A percentile compares a stretch with the other conserved stretches of the same genome.
Conservation (phyloP, 2,797 vertebrate species). For the Sparus aurata region DNA sequence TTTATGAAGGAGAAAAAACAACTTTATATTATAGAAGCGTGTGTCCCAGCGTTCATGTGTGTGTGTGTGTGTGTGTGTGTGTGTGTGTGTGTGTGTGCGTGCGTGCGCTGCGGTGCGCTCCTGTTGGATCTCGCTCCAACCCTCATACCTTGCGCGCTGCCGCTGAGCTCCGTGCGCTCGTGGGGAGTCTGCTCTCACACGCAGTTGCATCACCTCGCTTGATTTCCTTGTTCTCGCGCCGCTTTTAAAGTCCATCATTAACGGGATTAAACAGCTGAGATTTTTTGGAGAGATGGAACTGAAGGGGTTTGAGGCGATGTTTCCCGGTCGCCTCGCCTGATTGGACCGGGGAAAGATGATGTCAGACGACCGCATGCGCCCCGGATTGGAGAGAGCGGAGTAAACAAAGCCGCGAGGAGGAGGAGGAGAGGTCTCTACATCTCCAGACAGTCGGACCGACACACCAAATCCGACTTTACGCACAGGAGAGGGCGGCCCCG, state of each 20-base stretch:
- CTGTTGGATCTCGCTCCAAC: constrained; percentile 15
- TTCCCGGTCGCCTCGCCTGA: constrained; percentile 72
- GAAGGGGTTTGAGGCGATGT: constrained; percentile 62
- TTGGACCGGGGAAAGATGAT: constrained; percentile 84
- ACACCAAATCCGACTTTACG: constrained; percentile 78
- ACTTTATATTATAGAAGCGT: not conserved
- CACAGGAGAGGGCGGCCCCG: constrained; percentile 74
- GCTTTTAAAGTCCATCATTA: constrained; percentile 83
- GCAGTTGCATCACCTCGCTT: constrained; percentile 70
- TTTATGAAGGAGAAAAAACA: not conserved
- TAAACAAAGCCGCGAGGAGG: constrained; percentile 86
- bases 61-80: not conserved
- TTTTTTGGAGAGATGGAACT: constrained; percentile 57
- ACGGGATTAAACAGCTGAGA: constrained; percentile 82
- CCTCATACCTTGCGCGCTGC: constrained; percentile 62
- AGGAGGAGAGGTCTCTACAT: constrained; percentile 86
- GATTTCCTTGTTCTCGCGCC: constrained; percentile 68
- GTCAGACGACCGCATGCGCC: constrained; percentile 79
- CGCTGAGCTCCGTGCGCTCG: constrained; percentile 37
- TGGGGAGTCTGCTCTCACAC: constrained; percentile 54
- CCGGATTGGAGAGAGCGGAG: constrained; percentile 86
- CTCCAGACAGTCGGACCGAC: constrained; percentile 81
- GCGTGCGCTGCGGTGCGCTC: not conserved
- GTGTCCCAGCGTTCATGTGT: no score
- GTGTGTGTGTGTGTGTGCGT: constrained; percentile 6